These are phyloP conservation scores for Pantelozetes paolii DNA, from an alignment of 2,888 invertebrate genomes.

Conservation along the genomic window DNA sequence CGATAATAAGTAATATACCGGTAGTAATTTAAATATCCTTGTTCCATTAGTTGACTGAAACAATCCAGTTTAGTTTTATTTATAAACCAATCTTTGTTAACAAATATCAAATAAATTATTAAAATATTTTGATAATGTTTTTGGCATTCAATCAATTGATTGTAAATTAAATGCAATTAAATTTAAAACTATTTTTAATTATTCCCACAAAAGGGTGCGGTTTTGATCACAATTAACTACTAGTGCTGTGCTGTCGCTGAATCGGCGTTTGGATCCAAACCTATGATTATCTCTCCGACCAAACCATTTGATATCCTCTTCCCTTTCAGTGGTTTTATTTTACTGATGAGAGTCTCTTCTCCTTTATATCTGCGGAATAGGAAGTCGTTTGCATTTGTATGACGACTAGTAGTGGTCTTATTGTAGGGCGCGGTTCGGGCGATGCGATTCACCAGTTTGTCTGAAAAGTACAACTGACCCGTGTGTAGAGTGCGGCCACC, in stretches of 20 bases:
- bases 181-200: no score
- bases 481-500: constrained; percentile 33
- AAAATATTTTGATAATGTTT: no score
- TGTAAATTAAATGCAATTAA: no score
- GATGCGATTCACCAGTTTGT: constrained; percentile 28
- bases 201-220: no score
- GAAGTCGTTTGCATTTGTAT: constrained; percentile 23
- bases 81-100: no score
- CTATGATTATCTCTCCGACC: constrained; percentile 34
- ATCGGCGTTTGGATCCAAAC: constrained; percentile 29
- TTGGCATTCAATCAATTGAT: no score
- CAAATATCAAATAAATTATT: no score
- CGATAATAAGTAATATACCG: no score
- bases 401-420: neutral
- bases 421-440: constrained; percentile 28
- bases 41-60: no score
- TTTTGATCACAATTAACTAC: no score
- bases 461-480: constrained; percentile 33
- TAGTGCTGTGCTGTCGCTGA: constrained; percentile 19
- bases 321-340: constrained; percentile 19
- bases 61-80: no score
- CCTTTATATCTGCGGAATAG: constrained; percentile 30
- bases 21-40: no score
- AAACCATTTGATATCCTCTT: constrained; percentile 16
- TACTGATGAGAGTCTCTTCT: constrained; percentile 3